Base-by-base conservation (phyloP, 2,888 invertebrate species). In the Tenthredo amoena region DNA sequence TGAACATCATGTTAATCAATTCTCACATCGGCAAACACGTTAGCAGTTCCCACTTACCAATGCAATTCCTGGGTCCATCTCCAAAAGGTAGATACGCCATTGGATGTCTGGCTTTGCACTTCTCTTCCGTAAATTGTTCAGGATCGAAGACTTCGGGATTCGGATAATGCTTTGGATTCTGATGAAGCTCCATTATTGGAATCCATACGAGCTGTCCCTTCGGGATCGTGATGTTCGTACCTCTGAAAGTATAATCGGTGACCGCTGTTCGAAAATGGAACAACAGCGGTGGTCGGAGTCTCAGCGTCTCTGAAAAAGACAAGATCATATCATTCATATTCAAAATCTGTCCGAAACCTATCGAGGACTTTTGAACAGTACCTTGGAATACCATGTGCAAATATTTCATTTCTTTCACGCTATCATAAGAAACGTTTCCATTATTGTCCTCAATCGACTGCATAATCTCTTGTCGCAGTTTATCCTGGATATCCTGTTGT, bases 241-340 rank as follows among this genome's bases (percentile, higher is more conserved):
- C 88, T 4, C 37, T n/a, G 31, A 92, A 91, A 4, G 89, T 91
- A 43, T 91, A 90, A n/a, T 88, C 37, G 37, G 88, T 84, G 0
- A 87, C 87, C 18, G 94, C 92, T 77, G 89, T 88, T 86, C 94
- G 90, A 85, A 90, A 90, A 7, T 93, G 86, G 6, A 89, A 58
- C 5, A 91, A 86, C 0, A 92, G 89, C 1, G 94, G 93, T 74
- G 95, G 94, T 89, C 94, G 94, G 82, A 93, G 92, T 31, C 94
- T 90, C 21, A 95, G 88, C 0, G 94, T 93, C 89, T 95, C 94
- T 94, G 88, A 40, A 89, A 89, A 81, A 12, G 7, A 43, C 3
- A 40, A n/a, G 26, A 82, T 58, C 62, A 31, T 58, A 34, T 79
- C n/a, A 79, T 55, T 10, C 9, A 58, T 10, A 10, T 5, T n/a